A percentile compares a stretch with the other conserved stretches of the same genome.
These are phyloP conservation scores for Empis livida DNA, from an alignment of 2,888 invertebrate genomes.

Conservation along the genomic window DNA sequence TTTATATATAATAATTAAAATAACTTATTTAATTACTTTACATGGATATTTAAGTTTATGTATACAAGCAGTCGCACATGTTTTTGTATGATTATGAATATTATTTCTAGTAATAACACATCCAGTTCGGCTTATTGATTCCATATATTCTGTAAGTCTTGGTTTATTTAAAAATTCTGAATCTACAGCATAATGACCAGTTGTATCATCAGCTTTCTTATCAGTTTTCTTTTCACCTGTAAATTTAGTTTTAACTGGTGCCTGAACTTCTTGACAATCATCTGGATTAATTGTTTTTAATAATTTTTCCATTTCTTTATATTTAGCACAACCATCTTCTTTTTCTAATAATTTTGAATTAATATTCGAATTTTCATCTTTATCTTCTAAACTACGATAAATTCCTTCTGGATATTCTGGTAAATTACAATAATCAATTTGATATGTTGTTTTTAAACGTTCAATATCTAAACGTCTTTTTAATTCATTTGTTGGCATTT, in stretches of 20 bases:
- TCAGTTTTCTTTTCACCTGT: slow-evolving; percentile 21
- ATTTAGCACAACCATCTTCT: slow-evolving; percentile 22
- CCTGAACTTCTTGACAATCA: slow-evolving; percentile 22
- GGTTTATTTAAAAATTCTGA: slow-evolving; percentile 17
- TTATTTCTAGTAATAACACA: slow-evolving; percentile 29
- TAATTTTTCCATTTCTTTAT: slow-evolving; percentile 19
- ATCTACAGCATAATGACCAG: slow-evolving; percentile 25
- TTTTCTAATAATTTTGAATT: slow-evolving; percentile 16
- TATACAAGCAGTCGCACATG: slow-evolving; percentile 10
- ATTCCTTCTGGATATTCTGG: slow-evolving; percentile 29
- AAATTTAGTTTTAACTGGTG: slow-evolving; percentile 25
- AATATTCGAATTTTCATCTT: slow-evolving; percentile 18
- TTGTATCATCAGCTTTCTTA: slow-evolving; percentile 23
- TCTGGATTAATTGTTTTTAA: slow-evolving; percentile 13
- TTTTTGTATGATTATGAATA: slow-evolving; percentile 25
- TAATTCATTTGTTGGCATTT: slow-evolving; percentile 39
- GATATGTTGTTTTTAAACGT: slow-evolving; percentile 44
- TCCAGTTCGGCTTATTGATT: slow-evolving; percentile 29
- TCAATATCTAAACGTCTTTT: slow-evolving; percentile 40
- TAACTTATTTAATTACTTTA: neutral
- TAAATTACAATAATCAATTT: slow-evolving; percentile 40
- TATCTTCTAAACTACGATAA: slow-evolving; percentile 22
- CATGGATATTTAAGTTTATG: neutral
- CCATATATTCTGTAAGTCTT: slow-evolving; percentile 30
- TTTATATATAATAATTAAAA: too few relatives aligned